Evolutionary conservation across 1,140 invertebrate species (phyloP).

Genomic region (Bicyclus anynana): DNA sequence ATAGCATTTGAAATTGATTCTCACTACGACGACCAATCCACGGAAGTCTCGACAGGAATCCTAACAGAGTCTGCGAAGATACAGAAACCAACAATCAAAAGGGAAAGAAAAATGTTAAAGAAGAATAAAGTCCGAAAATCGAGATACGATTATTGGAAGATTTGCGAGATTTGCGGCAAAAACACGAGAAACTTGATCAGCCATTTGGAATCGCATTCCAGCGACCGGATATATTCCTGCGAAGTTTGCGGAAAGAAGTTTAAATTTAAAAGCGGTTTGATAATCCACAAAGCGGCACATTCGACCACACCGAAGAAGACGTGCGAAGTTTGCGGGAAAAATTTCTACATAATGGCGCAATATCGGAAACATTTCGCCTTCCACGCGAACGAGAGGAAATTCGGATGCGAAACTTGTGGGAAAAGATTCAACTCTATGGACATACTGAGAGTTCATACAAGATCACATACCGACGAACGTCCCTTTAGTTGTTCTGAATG

Average conservation of each 20-base stretch:
- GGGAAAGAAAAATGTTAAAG: slow-evolving; percentile 32
- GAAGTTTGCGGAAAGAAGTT: slow-evolving; percentile 78
- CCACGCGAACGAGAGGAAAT: slow-evolving; percentile 72
- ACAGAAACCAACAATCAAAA: slow-evolving; percentile 30
- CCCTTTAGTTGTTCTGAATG: slow-evolving; percentile 80
- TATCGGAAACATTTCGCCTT: slow-evolving; percentile 66
- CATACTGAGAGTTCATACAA: slow-evolving; percentile 84
- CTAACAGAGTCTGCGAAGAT: slow-evolving; percentile 1
- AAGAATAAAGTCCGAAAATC: slow-evolving; percentile 44
- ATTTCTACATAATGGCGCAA: slow-evolving; percentile 64
- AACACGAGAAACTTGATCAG: slow-evolving; percentile 67
- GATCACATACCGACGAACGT: slow-evolving; percentile 84
- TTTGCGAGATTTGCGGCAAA: slow-evolving; percentile 73
- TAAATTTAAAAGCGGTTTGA: slow-evolving; percentile 70
- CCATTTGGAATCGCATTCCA: slow-evolving; percentile 77
- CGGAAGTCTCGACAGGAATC: neutral
- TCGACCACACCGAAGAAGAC: slow-evolving; percentile 67
- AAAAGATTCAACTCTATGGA: slow-evolving; percentile 75
- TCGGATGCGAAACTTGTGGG: slow-evolving; percentile 75
- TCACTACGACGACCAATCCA: slow-evolving; percentile 29
- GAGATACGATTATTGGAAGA: slow-evolving; percentile 68
- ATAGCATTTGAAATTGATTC: slow-evolving; percentile 20
- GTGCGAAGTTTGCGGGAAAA: slow-evolving; percentile 71
- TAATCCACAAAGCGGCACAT: slow-evolving; percentile 70
- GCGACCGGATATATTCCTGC: slow-evolving; percentile 77